A percentile compares a stretch with the other conserved stretches of the same genome.
Conservation (phyloP, 1,140 invertebrate genomes). For the Bombus soroeensis region DNA sequence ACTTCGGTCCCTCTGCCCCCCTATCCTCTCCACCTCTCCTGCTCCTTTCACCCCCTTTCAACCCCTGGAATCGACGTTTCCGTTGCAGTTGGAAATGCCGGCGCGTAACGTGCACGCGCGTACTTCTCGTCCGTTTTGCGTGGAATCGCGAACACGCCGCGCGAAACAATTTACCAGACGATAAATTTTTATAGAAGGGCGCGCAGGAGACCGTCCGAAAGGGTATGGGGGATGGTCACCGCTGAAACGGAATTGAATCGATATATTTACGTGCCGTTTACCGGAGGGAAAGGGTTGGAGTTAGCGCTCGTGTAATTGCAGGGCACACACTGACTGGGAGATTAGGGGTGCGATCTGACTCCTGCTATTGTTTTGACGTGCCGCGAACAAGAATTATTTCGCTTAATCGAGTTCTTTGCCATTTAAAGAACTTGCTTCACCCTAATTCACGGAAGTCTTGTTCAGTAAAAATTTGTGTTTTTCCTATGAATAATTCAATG, state of each 20-base stretch:
- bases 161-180: slow-evolving; percentile 84
- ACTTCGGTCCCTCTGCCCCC: slow-evolving; percentile 61
- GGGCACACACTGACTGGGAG: slow-evolving; percentile 42
- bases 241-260: slow-evolving; percentile 83
- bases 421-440: not conserved
- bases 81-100: slow-evolving; percentile 65
- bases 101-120: slow-evolving; percentile 43
- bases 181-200: slow-evolving; percentile 84
- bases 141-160: slow-evolving; percentile 74
- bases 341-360: slow-evolving; percentile 53
- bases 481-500: too few relatives aligned
- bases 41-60: not conserved
- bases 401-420: not conserved
- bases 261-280: slow-evolving; percentile 83
- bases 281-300: slow-evolving; percentile 75
- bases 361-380: slow-evolving; percentile 20
- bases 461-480: too few relatives aligned
- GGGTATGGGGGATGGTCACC: slow-evolving; percentile 60
- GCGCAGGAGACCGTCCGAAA: slow-evolving; percentile 52
- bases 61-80: slow-evolving; percentile 45
- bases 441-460: too few relatives aligned
- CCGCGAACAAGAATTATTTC: slow-evolving; percentile 6
- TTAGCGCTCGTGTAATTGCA: slow-evolving; percentile 80
- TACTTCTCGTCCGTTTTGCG: slow-evolving; percentile 62
- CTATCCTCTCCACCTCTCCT: not conserved